A percentile compares a stretch with the other conserved stretches of the same genome.
These are phyloP conservation scores for Oscheius sp. DNA, from an alignment of 2,888 invertebrate species.

Conservation along the genomic window DNA sequence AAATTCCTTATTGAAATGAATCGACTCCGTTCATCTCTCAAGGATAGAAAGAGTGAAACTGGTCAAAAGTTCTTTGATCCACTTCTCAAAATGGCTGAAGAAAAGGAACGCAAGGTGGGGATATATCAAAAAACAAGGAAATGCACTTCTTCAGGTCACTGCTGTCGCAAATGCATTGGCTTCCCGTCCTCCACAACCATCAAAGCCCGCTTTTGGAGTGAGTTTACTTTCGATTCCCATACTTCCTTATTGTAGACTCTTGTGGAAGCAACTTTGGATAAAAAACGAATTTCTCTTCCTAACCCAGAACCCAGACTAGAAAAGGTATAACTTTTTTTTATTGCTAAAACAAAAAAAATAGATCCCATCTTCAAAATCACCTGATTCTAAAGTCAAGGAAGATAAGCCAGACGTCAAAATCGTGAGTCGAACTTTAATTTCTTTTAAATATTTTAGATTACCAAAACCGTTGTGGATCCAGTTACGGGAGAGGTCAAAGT, in stretches of 20 bases:
- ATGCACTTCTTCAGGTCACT: background rate
- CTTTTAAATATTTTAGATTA: background rate
- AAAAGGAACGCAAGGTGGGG: constrained; percentile 43
- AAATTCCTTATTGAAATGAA: constrained; percentile 53
- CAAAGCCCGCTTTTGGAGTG: background rate
- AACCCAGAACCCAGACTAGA: too few relatives aligned
- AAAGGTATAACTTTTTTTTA: too few relatives aligned
- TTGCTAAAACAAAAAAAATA: background rate
- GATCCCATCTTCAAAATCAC: background rate
- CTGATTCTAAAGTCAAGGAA: background rate
- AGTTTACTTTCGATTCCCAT: background rate
- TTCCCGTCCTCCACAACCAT: background rate
- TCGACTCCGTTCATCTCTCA: constrained; percentile 39
- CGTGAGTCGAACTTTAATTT: background rate
- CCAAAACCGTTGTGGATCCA: constrained; percentile 4
- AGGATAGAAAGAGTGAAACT: constrained; percentile 42
- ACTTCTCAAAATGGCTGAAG: constrained; percentile 46
- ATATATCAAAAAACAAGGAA: too few relatives aligned
- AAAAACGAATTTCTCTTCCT: background rate
- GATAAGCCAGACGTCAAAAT: background rate
- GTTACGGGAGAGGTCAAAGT: constrained; percentile 10
- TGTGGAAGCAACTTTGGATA: background rate
- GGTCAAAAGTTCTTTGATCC: constrained; percentile 53
- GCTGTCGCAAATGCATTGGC: constrained; percentile 8
- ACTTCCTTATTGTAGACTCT: background rate